Conservation (phyloP, 2,888 invertebrate genomes). For the Coelinius sp. region DNA sequence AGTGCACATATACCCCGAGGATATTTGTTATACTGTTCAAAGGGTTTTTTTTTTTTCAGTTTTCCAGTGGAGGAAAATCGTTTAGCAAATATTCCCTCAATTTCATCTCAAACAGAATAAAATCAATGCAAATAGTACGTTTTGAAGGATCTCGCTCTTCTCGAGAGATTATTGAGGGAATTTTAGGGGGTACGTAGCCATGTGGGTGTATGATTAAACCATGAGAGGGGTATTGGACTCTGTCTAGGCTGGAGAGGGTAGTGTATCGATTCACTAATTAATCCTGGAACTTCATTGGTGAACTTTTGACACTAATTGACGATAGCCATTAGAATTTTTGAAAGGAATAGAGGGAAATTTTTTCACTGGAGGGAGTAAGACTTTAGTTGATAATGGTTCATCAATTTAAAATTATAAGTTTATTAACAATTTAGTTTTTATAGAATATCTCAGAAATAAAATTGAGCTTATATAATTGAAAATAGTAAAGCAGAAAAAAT, state of each 20-base stretch:
- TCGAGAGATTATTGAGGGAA: not conserved
- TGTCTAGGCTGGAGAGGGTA: not conserved
- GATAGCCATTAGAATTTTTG: not conserved
- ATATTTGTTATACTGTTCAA: no score
- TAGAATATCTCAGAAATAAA: no score
- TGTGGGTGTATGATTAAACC: not conserved
- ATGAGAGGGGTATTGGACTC: not conserved
- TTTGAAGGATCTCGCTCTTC: not conserved
- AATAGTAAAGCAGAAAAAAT: not conserved
- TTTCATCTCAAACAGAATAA: not conserved
- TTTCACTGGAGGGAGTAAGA: not conserved
- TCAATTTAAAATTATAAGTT: not conserved
- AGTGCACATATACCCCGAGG: no score
- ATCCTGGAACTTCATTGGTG: not conserved
- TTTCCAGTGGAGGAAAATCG: no score
- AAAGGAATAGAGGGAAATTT: not conserved
- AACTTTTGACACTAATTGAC: not conserved
- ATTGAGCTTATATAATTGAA: no score
- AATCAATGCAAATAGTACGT: not conserved
- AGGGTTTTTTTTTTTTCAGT: no score
- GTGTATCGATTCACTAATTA: not conserved
- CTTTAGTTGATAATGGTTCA: not conserved
- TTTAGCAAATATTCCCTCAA: not conserved
- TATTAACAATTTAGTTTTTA: no score
- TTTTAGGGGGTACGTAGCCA: not conserved